A percentile compares a stretch with the other conserved stretches of the same genome.
phyloP scores from a whole-genome alignment of 2,797 vertebrate genomes.

The Myotis planiceps region DNA sequence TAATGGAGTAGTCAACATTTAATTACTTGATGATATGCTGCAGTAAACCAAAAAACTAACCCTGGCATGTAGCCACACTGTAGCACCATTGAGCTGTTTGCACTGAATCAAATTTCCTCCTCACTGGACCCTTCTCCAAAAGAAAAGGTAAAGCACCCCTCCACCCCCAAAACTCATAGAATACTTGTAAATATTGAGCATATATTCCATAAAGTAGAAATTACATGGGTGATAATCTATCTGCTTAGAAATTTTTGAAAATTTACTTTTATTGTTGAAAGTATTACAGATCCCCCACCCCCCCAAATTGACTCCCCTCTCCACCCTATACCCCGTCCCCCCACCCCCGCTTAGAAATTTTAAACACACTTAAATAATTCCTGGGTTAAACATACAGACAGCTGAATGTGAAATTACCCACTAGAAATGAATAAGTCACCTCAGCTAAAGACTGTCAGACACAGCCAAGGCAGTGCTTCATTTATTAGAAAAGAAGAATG shows the following conservation, averaged over 20 bases:
- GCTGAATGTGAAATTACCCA: background rate
- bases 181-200: conserved; percentile 44
- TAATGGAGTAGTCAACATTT: background rate
- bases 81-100: too few species aligned
- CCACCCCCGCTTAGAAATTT: background rate
- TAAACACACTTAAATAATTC: background rate
- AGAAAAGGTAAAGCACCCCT: background rate
- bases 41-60: background rate
- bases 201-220: background rate
- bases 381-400: background rate
- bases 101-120: too few species aligned
- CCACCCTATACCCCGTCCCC: too few species aligned
- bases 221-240: background rate
- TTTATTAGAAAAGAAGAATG: conserved; percentile 14
- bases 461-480: background rate
- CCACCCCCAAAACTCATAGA: background rate
- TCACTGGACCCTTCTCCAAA: too few species aligned
- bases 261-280: too few species aligned
- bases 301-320: too few species aligned
- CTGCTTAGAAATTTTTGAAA: background rate
- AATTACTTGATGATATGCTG: background rate
- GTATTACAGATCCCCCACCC: too few species aligned
- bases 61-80: background rate
- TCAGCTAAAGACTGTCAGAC: background rate
- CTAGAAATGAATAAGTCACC: background rate